Percentiles rank a stretch among this genome's conserved stretches.
Conservation (phyloP, 2,113 vertebrate genomes). For the Saccopteryx leptura region DNA sequence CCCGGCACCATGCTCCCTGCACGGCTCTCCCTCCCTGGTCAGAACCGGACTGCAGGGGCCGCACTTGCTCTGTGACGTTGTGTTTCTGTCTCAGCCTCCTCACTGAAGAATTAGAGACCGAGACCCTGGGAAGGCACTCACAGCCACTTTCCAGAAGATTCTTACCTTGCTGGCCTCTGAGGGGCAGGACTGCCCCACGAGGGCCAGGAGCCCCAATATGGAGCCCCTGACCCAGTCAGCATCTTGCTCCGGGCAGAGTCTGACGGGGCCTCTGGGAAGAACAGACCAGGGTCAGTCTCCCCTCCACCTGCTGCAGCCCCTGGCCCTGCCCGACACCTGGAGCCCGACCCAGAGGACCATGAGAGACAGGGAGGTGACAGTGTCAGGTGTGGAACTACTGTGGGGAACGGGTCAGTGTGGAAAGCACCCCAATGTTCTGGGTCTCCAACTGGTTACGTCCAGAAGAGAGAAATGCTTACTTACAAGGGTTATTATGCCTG, state of each 20-base stretch:
- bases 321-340: not conserved
- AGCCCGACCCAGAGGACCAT: not conserved
- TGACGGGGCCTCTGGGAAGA: not conserved
- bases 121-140: not conserved
- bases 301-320: not conserved
- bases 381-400: too few relatives aligned
- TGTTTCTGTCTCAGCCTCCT: not conserved
- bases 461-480: not conserved
- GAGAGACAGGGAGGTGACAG: not conserved
- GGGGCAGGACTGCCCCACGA: not conserved
- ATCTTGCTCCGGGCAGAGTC: slow-evolving; percentile 22
- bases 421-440: not conserved
- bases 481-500: too few relatives aligned
- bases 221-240: slow-evolving; percentile 15
- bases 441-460: not conserved
- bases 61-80: not conserved
- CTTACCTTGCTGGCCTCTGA: slow-evolving; percentile 35
- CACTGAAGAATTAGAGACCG: not conserved
- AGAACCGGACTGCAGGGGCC: not conserved
- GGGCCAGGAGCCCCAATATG: not conserved
- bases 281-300: not conserved
- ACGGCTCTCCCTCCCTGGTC: not conserved
- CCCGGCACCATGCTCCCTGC: not conserved
- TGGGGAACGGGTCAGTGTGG: not conserved
- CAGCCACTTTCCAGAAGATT: not conserved